Base-by-base conservation (phyloP, 2,797 vertebrate genomes). In the Xerus rutilus region DNA sequence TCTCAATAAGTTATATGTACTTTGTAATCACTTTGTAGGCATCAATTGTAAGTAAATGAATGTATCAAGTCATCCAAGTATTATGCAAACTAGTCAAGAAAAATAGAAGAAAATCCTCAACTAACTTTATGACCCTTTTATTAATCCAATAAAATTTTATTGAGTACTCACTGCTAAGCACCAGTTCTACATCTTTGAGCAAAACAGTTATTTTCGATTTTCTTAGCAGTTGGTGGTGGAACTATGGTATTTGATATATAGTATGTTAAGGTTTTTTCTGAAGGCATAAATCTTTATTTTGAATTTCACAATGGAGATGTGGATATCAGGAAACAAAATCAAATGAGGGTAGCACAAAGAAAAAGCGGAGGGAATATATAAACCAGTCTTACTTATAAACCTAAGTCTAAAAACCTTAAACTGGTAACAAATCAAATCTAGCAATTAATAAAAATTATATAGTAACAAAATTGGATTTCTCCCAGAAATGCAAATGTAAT, bases 91-190 rank as follows among this genome's bases (percentile, higher is more conserved):
- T n/a, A 35, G 47, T 54, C 54, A 84, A 76, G 70, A 79, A 86
- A 81, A 82, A 47, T 74, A 86, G 67, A 32, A 35, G 43, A 67
- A 73, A 73, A 49, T 5, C 3, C 15, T 7, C 35, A 95, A 67
- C 15, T 59, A 76, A 82, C 81, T 57, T 91, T 74, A 86, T 35
- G 21, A 94, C 4, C 25, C 35, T 67, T 74, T 82, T 81, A 59
- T 74, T 74, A 82, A 91, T 74, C 23, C 39, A 87, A n/a, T 54
- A 59, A 39, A 81, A 91, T 76, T 81, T 54, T 94, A 47, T 73
- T 87, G 32, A 67, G 32, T 65, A 59, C 59, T 82, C 10, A 49
- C 12, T 87, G 59, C 39, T 79, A 18, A 82, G 47, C 25, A 69
- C 39, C 54, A 39, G 35, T 12, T 86, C 64, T 87, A 3, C 3